A percentile compares a stretch with the other conserved stretches of the same genome.
Evolutionary conservation across 2,888 invertebrate genomes (phyloP).

Genomic region (Selenia dentaria): DNA sequence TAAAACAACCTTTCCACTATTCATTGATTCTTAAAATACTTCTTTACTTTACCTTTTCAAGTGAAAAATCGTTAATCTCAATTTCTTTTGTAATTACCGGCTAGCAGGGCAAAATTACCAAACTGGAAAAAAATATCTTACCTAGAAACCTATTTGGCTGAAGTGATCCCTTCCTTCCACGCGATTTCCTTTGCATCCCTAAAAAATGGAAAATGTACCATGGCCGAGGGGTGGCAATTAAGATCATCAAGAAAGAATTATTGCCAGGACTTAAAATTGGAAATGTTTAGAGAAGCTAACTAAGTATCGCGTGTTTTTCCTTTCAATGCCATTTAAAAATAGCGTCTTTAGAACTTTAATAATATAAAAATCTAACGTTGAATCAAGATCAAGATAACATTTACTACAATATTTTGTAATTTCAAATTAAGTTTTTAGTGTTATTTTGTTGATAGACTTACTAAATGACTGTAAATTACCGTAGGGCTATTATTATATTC

Average conservation of each 20-base stretch:
- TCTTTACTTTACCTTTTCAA: constrained; percentile 4
- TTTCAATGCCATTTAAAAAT: constrained; percentile 34
- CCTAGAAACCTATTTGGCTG: constrained; percentile 64
- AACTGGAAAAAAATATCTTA: constrained; percentile 59
- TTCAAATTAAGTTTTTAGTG: constrained; percentile 2
- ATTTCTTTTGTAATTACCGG: constrained; percentile 22
- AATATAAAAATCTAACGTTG: constrained; percentile 19
- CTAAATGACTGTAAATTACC: constrained; percentile 5
- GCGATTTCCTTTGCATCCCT: constrained; percentile 68
- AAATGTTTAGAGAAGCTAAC: constrained; percentile 39
- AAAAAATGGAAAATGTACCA: constrained; percentile 56
- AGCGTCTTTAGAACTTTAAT: constrained; percentile 23
- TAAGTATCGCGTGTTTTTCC: constrained; percentile 31
- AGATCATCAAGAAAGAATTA: constrained; percentile 62
- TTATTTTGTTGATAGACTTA: constrained; percentile 3
- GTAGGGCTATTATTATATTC: no score
- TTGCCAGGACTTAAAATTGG: constrained; percentile 49
- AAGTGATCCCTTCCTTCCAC: constrained; percentile 70
- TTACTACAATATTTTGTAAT: constrained; percentile 10
- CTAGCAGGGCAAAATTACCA: constrained; percentile 47
- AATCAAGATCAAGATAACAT: constrained; percentile 12
- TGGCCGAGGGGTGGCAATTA: constrained; percentile 66
- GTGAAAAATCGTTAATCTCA: constrained; percentile 16
- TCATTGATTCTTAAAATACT: constrained; percentile 1
- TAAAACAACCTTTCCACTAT: not conserved